Conservation (phyloP, 2,888 invertebrate species). For the Volucella inanis region DNA sequence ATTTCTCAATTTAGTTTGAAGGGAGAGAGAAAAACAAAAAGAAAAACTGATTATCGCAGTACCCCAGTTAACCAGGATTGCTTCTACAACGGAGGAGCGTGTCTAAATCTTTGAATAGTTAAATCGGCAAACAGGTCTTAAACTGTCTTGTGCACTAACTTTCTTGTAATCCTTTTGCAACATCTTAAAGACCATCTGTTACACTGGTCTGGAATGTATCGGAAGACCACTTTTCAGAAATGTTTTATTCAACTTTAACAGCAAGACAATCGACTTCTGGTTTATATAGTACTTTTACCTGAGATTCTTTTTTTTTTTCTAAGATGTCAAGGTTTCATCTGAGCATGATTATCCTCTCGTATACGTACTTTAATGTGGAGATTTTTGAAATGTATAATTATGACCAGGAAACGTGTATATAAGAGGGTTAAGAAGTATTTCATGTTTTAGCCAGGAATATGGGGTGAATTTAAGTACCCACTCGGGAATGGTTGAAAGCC, state of each 20-base stretch:
- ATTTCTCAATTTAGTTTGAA: conserved; percentile 46
- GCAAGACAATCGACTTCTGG: no score
- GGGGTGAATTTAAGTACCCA: conserved; percentile 44
- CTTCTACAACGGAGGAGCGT: conserved; percentile 3
- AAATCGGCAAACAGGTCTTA: conserved; percentile 38
- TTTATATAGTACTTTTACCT: neutral
- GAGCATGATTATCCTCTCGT: conserved; percentile 8
- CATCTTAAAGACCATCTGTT: conserved; percentile 27
- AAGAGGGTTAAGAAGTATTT: conserved; percentile 61
- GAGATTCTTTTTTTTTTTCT: neutral
- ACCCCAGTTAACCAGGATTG: neutral
- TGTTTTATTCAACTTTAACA: neutral
- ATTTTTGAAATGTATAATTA: conserved; percentile 47
- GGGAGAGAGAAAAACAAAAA: conserved; percentile 28
- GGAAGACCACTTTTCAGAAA: neutral
- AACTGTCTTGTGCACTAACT: conserved; percentile 44
- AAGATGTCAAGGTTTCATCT: conserved; percentile 25
- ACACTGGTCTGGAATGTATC: neutral
- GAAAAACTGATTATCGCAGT: conserved; percentile 47
- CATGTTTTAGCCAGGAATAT: conserved; percentile 48
- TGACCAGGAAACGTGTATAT: conserved; percentile 58
- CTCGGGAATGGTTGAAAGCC: conserved; percentile 33
- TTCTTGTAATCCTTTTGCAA: conserved; percentile 29
- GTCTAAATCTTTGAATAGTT: conserved; percentile 26
- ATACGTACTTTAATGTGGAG: conserved; percentile 35